These are phyloP conservation scores for Anagrus nilaparvatae DNA, from an alignment of 1,140 invertebrate species.

Conservation along the genomic window DNA sequence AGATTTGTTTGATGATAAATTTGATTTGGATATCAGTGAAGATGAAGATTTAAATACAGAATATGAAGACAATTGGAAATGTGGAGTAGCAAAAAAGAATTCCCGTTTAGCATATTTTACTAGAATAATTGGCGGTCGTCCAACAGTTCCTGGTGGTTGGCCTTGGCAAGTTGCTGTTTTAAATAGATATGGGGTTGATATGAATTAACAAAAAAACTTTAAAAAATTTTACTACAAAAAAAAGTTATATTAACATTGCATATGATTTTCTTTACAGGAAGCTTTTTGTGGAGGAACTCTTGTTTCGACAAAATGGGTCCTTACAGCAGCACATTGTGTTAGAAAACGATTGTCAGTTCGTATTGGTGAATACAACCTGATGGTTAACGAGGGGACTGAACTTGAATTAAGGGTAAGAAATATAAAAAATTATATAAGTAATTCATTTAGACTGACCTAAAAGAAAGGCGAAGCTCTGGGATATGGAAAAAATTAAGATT, in stretches of 20 bases:
- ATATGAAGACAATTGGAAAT: constrained; percentile 28
- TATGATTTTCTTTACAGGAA: constrained; percentile 44
- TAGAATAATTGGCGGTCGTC: constrained; percentile 77
- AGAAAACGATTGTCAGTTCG: constrained; percentile 66
- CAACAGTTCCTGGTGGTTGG: constrained; percentile 70
- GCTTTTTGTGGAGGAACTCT: constrained; percentile 87
- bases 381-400: constrained; percentile 55
- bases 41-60: constrained; percentile 26
- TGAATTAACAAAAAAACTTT: no score
- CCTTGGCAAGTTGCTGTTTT: constrained; percentile 89
- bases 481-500: no score
- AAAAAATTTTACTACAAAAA: no score
- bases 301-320: constrained; percentile 73
- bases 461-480: no score
- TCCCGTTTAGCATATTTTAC: constrained; percentile 32
- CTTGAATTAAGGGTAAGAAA: constrained; percentile 53
- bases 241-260: no score
- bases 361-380: constrained; percentile 74
- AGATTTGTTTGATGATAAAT: constrained; percentile 31
- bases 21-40: constrained; percentile 29
- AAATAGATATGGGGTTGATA: constrained; percentile 71
- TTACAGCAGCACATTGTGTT: constrained; percentile 86
- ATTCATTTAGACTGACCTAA: no score
- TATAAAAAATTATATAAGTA: no score
- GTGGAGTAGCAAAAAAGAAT: constrained; percentile 29